Evolutionary conservation across 2,797 vertebrate genomes (phyloP), one percentile per base, ranked within the genome.

Genomic region (Pseudocheirus occidentalis): DNA sequence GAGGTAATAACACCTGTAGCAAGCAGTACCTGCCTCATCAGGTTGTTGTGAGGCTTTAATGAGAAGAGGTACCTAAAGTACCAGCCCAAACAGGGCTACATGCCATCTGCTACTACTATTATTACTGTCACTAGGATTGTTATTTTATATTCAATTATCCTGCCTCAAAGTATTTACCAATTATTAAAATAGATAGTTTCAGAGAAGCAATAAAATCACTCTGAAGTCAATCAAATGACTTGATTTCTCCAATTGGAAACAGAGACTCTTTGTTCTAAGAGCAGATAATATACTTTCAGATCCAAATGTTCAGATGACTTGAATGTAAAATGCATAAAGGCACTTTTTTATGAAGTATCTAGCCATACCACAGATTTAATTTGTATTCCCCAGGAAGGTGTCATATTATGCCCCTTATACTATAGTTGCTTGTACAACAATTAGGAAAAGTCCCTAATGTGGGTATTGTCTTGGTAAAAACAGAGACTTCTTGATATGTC

Each of bases 101-200:
- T 46, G 2, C 10, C n/a, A 46, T 73, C 12, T 73, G 18, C 6
- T 73, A 21, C 16, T 73, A 73, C n/a, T 73, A 3, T 2, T 40
- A 40, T 73, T 40, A 21, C 21, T 10, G 7, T 81, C 6, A 46
- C 40, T 58, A 95, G 94, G 92, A 92, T 58, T 96, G 58, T 93
- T 95, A 53, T 52, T 57, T 27, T 27, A 92, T 96, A 96, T 57
- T 14, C 91, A 97, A 96, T 95, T 96, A 95, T 53, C 96, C 55
- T 94, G 52, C 62, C 95, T 96, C 90, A 95, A 95, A 97, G 94
- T 46, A 73, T 95, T 96, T 94, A 53, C 57, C 95, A 95, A 56
- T 91, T 73, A 93, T 28, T 87, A 92, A 95, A 40, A 92, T 10
- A 92, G 29, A 92, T 94, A 96, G 21, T 81, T 81, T 27, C 40